These are phyloP conservation scores for Cartodere bifasciata DNA, from an alignment of 2,888 invertebrate genomes.

Conservation along the genomic window DNA sequence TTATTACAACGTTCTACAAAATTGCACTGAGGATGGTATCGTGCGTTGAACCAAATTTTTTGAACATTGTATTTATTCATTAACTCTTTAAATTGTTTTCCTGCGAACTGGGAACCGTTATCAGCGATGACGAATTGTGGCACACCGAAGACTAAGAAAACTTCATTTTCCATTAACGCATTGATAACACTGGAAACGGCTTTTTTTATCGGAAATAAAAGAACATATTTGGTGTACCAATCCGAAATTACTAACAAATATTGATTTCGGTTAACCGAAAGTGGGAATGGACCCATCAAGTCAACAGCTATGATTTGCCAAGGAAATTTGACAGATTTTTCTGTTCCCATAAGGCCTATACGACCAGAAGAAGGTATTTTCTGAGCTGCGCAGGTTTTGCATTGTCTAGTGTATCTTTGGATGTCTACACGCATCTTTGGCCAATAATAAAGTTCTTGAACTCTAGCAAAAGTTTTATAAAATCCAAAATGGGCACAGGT, in stretches of 20 bases:
- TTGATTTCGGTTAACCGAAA: constrained; percentile 10
- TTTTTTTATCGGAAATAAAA: constrained; percentile 6
- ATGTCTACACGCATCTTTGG: constrained; percentile 14
- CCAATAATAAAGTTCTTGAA: constrained; percentile 16
- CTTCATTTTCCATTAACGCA: constrained; percentile 13
- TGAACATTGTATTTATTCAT: constrained; percentile 13
- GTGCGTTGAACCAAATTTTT: constrained; percentile 17
- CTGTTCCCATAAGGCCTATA: constrained; percentile 15
- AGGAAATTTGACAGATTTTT: constrained; percentile 9
- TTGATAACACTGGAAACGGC: constrained; percentile 6
- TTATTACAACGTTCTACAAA: constrained; percentile 24
- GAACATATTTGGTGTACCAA: constrained; percentile 11
- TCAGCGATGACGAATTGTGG: constrained; percentile 15
- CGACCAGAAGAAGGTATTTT: constrained; percentile 12
- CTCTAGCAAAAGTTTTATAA: constrained; percentile 13
- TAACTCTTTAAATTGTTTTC: constrained; percentile 8
- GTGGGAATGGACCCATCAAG: constrained; percentile 16
- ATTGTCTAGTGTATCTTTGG: constrained; percentile 12
- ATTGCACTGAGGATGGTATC: constrained; percentile 25
- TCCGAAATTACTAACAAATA: constrained; percentile 9
- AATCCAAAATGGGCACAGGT: constrained; percentile 16
- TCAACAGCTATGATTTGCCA: constrained; percentile 16
- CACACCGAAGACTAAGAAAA: constrained; percentile 14
- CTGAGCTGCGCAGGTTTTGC: constrained; percentile 16
- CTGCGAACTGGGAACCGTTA: constrained; percentile 13